Conservation (phyloP, 2,888 invertebrate genomes). For the Morpho deidamia region DNA sequence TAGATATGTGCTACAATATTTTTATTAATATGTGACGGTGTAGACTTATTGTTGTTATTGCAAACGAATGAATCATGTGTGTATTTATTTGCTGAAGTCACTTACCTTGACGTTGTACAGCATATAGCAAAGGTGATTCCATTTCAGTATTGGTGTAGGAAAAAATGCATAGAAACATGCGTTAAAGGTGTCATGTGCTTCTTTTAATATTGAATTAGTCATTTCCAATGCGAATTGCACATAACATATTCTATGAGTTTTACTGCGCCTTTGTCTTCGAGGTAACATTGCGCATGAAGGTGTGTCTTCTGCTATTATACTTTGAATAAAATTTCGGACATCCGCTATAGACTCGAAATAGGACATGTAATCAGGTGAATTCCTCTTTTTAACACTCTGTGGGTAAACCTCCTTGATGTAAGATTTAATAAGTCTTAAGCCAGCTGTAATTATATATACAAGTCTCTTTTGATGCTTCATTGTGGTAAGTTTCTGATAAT, state of each 20-base stretch:
- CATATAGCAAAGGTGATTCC: conserved; percentile 93
- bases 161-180: conserved; percentile 97
- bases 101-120: conserved; percentile 83
- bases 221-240: conserved; percentile 77
- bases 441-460: conserved; percentile 91
- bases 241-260: conserved; percentile 57
- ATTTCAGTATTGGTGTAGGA: conserved; percentile 94
- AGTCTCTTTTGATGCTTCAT: conserved; percentile 88
- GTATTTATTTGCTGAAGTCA: not conserved
- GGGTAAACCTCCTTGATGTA: conserved; percentile 96
- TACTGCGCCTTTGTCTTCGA: conserved; percentile 53
- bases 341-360: conserved; percentile 93
- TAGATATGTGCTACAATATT: no score
- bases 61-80: no score
- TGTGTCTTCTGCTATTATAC: conserved; percentile 86
- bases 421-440: conserved; percentile 87
- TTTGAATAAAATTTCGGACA: conserved; percentile 87
- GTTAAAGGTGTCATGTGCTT: conserved; percentile 94
- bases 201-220: conserved; percentile 87
- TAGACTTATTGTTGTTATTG: no score
- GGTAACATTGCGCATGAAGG: conserved; percentile 58
- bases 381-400: conserved; percentile 68
- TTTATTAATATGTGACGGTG: no score
- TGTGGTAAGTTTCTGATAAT: conserved; percentile 69
- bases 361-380: conserved; percentile 83